Percentiles rank a stretch among this genome's conserved stretches.
Evolutionary conservation across 2,888 invertebrate genomes (phyloP).

Genomic region (Thysanoteuthis rhombus): DNA sequence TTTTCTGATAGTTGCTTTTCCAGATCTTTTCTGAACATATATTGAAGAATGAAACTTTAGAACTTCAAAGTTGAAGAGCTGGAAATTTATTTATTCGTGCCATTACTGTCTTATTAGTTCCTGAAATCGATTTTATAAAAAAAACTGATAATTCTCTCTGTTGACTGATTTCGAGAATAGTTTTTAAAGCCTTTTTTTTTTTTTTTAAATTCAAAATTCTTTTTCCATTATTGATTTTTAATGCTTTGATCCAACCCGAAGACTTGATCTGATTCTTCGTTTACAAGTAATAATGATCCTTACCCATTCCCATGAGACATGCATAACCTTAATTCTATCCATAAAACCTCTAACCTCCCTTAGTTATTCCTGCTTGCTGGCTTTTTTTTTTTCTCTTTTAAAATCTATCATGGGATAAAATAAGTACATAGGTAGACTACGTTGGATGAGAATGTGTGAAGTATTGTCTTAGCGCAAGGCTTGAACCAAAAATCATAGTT

Average conservation of each 20-base stretch:
- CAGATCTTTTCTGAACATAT: neutral
- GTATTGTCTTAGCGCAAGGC: no score
- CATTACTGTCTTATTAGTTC: no score
- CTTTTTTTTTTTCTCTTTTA: no score
- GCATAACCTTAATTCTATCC: neutral
- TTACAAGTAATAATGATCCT: neutral
- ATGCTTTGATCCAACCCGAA: neutral
- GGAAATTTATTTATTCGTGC: neutral
- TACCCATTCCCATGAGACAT: neutral
- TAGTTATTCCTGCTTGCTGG: no score
- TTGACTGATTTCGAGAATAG: neutral
- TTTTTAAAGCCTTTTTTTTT: no score
- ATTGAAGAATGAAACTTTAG: neutral
- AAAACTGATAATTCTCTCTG: neutral
- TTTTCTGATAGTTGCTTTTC: neutral
- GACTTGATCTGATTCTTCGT: neutral
- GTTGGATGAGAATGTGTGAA: no score
- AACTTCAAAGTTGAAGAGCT: neutral
- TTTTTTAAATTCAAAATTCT: no score
- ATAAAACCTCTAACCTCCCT: neutral
- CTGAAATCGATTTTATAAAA: neutral
- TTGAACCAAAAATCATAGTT: neutral
- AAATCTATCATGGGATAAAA: no score
- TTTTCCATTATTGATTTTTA: neutral
- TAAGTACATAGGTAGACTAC: no score